Evolutionary conservation across 1,140 invertebrate species (phyloP), one percentile per base, ranked within the genome.

Genomic region (Ceratoteleas bidentatus): DNA sequence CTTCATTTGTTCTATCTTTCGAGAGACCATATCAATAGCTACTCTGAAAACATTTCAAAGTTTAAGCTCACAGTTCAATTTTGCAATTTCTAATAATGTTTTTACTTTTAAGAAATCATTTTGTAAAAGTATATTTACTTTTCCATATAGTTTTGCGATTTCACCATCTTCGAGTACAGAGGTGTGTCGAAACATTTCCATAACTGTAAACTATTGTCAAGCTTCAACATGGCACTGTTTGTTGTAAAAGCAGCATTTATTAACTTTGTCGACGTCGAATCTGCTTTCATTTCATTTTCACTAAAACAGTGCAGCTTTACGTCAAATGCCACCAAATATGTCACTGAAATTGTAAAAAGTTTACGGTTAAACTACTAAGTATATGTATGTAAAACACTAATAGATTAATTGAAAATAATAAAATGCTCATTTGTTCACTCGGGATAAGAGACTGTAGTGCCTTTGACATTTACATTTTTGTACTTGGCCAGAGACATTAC

Each of bases 121-220:
- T 24, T 24, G 24, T 2, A 24, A 24, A 24, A 24, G 4, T 24
- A 24, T 56, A 88, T 91, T 90, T 92, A 96, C 96, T 93, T 92
- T 92, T 96, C 96, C 90, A 98, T 95, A 80, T 93, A 95, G 52
- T 92, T 88, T 81, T 97, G 95, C 33, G 95, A 93, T 66, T 93
- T 91, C 8, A 91, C 92, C 0, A 98, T 89, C 90, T 94, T 94
- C 66, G 91, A 94, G 85, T 96, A 98, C 4, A 94, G 86, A 0
- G 95, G 94, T 0, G 96, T 97, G 38, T 95, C 91, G 69, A 96
- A 93, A 76, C 92, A 92, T 60, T 91, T 92, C 96, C 96, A 97
- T 0, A 97, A 86, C 47, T 93, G 93, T 8, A 94, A 90, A 7
- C 95, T 95, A 86, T 96, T 95, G 86, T 98, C 97, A 0, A 96